Percentiles rank a stretch among this genome's conserved stretches.
Conservation (phyloP, 2,113 vertebrate species). For the Grammomys surdaster region DNA sequence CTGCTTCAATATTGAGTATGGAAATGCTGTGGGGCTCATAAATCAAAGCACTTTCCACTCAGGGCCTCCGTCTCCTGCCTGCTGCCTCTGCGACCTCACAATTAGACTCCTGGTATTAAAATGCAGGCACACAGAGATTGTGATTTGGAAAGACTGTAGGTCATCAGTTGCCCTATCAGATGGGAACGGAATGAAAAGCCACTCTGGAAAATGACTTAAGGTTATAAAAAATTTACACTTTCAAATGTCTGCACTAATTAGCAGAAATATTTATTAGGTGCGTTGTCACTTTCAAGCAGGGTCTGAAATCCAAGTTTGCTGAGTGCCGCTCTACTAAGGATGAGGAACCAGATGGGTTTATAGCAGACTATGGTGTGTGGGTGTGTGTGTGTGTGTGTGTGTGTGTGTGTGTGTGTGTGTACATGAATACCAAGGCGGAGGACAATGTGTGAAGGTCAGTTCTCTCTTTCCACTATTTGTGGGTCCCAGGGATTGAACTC, state of each 20-base stretch:
- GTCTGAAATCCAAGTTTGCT: conserved; percentile 46
- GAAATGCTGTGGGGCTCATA: conserved; percentile 76
- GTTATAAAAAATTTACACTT: conserved; percentile 82
- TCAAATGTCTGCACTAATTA: conserved; percentile 74
- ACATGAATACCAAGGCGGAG: not conserved
- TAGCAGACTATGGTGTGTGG: not conserved
- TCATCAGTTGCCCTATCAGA: conserved; percentile 75
- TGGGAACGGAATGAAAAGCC: conserved; percentile 80
- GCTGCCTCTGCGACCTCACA: conserved; percentile 77
- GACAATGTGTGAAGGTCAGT: not conserved
- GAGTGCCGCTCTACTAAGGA: not conserved
- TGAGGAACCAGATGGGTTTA: conserved; percentile 30
- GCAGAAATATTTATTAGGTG: conserved; percentile 74
- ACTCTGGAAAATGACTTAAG: conserved; percentile 71
- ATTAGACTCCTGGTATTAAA: conserved; percentile 82
- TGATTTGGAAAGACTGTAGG: conserved; percentile 77
- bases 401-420: not conserved
- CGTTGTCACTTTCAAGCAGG: conserved; percentile 66
- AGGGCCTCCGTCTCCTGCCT: conserved; percentile 71
- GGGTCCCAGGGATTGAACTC: not conserved
- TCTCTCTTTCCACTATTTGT: not conserved
- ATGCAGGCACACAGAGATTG: conserved; percentile 68
- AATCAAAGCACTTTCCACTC: conserved; percentile 76
- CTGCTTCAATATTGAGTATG: conserved; percentile 65
- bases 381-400: not conserved